Base-by-base conservation (phyloP, 2,888 invertebrate species). In the Drosophila engyochracea region DNA sequence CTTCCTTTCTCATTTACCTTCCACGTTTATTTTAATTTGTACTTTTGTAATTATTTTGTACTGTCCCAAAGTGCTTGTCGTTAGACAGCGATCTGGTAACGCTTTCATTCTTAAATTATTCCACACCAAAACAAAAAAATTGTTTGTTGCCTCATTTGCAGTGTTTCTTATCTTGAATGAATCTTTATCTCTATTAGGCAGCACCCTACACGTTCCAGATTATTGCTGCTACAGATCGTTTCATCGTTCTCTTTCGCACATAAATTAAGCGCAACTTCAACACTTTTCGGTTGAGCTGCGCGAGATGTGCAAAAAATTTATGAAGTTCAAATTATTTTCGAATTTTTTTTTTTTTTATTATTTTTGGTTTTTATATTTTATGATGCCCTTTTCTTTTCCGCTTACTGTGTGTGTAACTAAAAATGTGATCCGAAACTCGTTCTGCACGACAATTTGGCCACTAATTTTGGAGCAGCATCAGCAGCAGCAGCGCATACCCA, bases 401-500 rank as follows among this genome's bases (percentile, higher is more conserved):
- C 54, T 77, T 76, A 75, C 71, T 79, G 82, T 79, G 76, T 79
- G 80, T 88, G 89, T 88, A 88, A 89, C 82, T 82, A 83, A 81
- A 86, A 89, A 85, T 86, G 85, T 82, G 85, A 86, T 76, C 77
- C 72, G 57, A 81, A 79, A 82, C 82, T 74, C 74, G 84, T 84
- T 76, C 81, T 65, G 71, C 75, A 74, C 84, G 85, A 85, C 83
- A 89, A 86, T 86, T 88, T 85, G 83, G 83, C 54, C 83, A 85
- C 85, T 85, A 88, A 85, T 85, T 85, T 88, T 73, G 74, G 73
- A 65, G 65, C 35, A 61, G 71, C 33, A 12, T 33, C 35, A 35
- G 35, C 35, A 14, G 14, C 47, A 16, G 16, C 47, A 16, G 16
- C 47, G 25, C 58, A 74, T 79, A 76, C 76, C 83, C 72, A 84